Evolutionary conservation across 2,888 invertebrate species (phyloP).

Genomic region (Celastrina argiolus): DNA sequence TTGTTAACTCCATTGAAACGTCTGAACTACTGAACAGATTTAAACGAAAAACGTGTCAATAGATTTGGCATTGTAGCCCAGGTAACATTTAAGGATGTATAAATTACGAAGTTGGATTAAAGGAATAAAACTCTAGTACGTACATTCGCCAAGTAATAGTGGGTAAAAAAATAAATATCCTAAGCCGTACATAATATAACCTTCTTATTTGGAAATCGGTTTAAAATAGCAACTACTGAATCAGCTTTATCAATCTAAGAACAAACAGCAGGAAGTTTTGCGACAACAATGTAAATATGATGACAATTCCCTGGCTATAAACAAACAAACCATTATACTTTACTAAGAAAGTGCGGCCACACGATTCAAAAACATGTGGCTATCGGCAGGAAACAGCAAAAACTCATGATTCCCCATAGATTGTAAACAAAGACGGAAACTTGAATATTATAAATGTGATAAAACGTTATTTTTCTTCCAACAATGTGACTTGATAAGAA

Average conservation of each 20-base stretch:
- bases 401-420: conserved; percentile 43
- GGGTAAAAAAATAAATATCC: too few species aligned
- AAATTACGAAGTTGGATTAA: too few species aligned
- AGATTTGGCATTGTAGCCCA: too few species aligned
- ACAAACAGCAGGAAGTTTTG: background rate
- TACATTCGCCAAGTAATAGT: too few species aligned
- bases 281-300: conserved; percentile 4
- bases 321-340: conserved; percentile 19
- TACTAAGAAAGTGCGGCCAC: conserved; percentile 25
- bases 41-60: too few species aligned
- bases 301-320: background rate
- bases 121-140: too few species aligned
- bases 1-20: too few species aligned
- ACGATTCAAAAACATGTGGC: conserved; percentile 29
- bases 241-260: background rate
- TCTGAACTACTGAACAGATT: too few species aligned
- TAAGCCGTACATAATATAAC: too few species aligned
- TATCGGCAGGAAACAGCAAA: conserved; percentile 43
- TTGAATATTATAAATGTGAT: conserved; percentile 54
- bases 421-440: conserved; percentile 59
- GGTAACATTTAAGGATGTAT: too few species aligned
- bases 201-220: too few species aligned
- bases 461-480: conserved; percentile 64
- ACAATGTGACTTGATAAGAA: conserved; percentile 65
- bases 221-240: background rate